phyloP scores from a whole-genome alignment of 2,888 invertebrate genomes.

The Catocala sponsa region DNA sequence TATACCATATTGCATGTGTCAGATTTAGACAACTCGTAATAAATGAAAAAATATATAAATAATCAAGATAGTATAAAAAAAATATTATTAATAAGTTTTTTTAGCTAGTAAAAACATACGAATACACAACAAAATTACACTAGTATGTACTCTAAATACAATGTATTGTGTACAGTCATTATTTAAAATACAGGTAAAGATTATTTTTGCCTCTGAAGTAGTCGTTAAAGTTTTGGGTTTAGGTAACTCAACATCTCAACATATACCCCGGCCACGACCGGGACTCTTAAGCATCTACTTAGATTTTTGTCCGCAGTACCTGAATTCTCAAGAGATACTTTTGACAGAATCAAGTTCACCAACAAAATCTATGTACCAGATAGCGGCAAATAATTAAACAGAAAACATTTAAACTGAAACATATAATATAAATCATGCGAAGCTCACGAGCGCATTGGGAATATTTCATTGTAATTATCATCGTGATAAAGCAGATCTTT shows the following conservation, averaged over 20 bases:
- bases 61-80: too few relatives aligned
- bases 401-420: conserved; percentile 13
- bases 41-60: too few relatives aligned
- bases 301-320: conserved; percentile 22
- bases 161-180: too few relatives aligned
- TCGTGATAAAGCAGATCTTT: conserved; percentile 29
- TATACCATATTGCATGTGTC: too few relatives aligned
- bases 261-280: not conserved
- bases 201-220: too few relatives aligned
- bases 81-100: too few relatives aligned
- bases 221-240: too few relatives aligned
- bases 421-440: conserved; percentile 17
- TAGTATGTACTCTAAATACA: too few relatives aligned
- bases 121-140: too few relatives aligned
- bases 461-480: conserved; percentile 33
- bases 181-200: too few relatives aligned
- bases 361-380: conserved; percentile 20
- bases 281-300: not conserved
- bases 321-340: conserved; percentile 31
- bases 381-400: conserved; percentile 11
- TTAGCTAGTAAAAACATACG: too few relatives aligned
- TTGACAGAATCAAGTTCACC: conserved; percentile 31
- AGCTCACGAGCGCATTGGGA: conserved; percentile 13
- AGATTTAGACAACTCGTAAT: too few relatives aligned
- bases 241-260: not conserved